Evolutionary conservation across 2,888 invertebrate species (phyloP).

Genomic region (Nemotelus nigrinus): DNA sequence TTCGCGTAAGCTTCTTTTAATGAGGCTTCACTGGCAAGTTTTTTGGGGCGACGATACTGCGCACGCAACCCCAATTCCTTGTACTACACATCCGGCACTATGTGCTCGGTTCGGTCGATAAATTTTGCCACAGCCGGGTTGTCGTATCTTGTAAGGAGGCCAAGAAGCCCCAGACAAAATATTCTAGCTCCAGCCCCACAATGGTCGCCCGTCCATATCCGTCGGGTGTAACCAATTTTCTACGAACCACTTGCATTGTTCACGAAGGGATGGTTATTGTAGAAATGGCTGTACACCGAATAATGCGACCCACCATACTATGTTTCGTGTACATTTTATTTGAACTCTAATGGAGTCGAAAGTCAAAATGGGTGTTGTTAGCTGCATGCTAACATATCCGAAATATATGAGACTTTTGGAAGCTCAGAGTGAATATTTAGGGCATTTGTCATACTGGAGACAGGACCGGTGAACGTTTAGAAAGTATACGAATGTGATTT

Average conservation of each 20-base stretch:
- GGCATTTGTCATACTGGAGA: no score
- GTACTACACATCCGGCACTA: neutral
- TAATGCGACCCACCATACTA: slow-evolving; percentile 23
- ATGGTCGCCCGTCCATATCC: neutral
- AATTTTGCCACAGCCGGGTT: neutral
- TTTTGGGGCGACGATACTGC: slow-evolving; percentile 23
- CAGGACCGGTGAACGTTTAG: no score
- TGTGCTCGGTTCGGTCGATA: neutral
- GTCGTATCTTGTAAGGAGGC: slow-evolving; percentile 1
- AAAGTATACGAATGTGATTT: no score
- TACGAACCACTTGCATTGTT: neutral
- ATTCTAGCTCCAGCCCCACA: neutral
- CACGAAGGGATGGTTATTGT: neutral
- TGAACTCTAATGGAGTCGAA: neutral
- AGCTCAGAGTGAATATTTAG: no score
- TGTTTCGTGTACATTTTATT: neutral
- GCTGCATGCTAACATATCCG: neutral
- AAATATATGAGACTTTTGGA: neutral
- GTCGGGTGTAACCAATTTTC: slow-evolving; percentile 30
- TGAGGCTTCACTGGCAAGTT: slow-evolving; percentile 23
- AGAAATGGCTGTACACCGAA: slow-evolving; percentile 15
- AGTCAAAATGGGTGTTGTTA: slow-evolving; percentile 3
- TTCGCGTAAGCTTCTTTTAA: slow-evolving; percentile 42
- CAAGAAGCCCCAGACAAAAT: neutral
- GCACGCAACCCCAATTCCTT: slow-evolving; percentile 25